A percentile compares a stretch with the other conserved stretches of the same genome.
Conservation (phyloP, 2,797 vertebrate genomes). For the Diplodus sargus region DNA sequence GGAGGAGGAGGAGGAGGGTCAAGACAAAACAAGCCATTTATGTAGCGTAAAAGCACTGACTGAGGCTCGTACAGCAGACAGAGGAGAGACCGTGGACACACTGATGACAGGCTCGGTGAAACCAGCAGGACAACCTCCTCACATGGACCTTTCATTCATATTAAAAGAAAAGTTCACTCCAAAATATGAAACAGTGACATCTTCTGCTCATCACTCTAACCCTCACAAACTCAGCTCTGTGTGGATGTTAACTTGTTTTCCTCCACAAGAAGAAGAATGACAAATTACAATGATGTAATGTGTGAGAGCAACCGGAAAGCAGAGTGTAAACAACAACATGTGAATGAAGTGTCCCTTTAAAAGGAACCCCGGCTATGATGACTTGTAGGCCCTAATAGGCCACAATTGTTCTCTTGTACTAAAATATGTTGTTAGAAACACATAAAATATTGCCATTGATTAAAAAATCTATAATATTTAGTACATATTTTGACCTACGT, state of each 20-base stretch:
- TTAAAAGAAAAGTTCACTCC: conserved; percentile 5
- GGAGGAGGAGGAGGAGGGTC: conserved; percentile 88
- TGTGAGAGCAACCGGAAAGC: not conserved
- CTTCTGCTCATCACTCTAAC: not conserved
- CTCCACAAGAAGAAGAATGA: no score
- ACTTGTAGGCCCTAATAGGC: no score
- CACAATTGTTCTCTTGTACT: no score
- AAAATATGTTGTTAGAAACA: no score
- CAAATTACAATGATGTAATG: no score
- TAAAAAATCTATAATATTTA: no score
- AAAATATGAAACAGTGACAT: not conserved
- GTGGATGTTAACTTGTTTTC: no score
- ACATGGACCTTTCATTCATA: not conserved
- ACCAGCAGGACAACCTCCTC: not conserved
- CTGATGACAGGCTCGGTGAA: conserved; percentile 24
- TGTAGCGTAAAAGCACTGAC: conserved; percentile 89
- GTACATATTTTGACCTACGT: no score
- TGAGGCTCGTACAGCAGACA: conserved; percentile 79
- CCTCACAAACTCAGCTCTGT: no score
- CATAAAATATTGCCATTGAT: no score
- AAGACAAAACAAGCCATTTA: conserved; percentile 99
- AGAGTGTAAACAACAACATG: not conserved
- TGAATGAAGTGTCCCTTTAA: not conserved
- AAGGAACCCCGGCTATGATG: no score
- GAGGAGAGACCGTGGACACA: conserved; percentile 85